A percentile compares a stretch with the other conserved stretches of the same genome.
Evolutionary conservation across 2,797 vertebrate genomes (phyloP).

Genomic region (Pantherophis alleghaniensis): DNA sequence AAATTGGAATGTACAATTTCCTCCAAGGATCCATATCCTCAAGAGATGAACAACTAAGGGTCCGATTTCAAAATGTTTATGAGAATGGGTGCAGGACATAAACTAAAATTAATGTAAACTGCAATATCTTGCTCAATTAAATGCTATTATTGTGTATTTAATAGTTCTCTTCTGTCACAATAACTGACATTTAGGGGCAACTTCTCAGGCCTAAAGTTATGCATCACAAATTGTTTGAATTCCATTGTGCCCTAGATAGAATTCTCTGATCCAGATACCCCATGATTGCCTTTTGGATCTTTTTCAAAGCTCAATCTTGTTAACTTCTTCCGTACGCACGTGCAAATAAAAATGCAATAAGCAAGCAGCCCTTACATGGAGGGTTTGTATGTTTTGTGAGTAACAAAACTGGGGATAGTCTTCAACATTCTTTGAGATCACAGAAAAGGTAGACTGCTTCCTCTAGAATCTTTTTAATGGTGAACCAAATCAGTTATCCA

Average conservation of each 20-base stretch:
- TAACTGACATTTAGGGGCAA: background rate
- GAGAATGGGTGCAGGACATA: background rate
- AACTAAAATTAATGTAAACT: background rate
- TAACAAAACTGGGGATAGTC: background rate
- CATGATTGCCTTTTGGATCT: background rate
- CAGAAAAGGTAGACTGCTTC: conserved; percentile 27
- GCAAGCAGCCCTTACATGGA: background rate
- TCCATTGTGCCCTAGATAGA: background rate
- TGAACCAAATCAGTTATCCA: conserved; percentile 8
- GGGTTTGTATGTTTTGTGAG: background rate
- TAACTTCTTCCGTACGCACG: background rate
- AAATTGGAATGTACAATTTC: background rate
- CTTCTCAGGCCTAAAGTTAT: background rate
- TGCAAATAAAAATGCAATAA: background rate
- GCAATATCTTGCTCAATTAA: background rate
- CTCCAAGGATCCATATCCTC: background rate
- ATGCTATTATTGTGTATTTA: background rate
- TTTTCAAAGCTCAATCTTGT: background rate
- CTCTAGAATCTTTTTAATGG: conserved; percentile 18
- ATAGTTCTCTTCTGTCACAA: background rate
- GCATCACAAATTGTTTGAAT: background rate
- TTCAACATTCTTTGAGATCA: background rate
- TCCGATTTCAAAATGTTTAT: background rate
- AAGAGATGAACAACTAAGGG: background rate
- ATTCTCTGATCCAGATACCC: background rate